Percentiles rank a stretch among this genome's conserved stretches.
Conservation (phyloP, 2,797 vertebrate genomes). For the Crenichthys baileyi region DNA sequence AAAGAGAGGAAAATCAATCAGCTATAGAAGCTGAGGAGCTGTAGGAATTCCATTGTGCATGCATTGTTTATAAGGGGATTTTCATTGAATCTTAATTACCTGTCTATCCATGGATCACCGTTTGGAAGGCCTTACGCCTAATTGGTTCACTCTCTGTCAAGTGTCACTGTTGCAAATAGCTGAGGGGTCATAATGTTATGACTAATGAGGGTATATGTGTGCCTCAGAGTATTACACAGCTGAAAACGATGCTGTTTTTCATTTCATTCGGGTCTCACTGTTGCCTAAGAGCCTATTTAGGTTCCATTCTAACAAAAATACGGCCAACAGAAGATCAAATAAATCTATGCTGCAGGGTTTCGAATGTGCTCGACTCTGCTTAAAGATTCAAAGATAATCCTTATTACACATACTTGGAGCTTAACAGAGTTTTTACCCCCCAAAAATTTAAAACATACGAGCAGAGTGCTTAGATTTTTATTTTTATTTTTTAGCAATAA, state of each 20-base stretch:
- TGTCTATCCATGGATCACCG: background rate
- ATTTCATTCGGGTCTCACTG: background rate
- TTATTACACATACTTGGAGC: conserved; percentile 3
- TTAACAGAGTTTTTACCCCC: background rate
- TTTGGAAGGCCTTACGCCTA: no score
- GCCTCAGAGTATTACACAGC: background rate
- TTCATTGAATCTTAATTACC: background rate
- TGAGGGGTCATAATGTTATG: background rate
- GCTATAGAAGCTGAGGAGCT: background rate
- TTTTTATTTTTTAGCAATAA: background rate
- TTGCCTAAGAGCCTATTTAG: background rate
- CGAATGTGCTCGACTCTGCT: conserved; percentile 2
- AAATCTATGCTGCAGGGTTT: background rate
- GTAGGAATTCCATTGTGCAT: background rate
- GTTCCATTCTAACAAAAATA: background rate
- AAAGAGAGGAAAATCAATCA: background rate
- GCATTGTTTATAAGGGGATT: background rate
- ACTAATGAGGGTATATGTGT: background rate
- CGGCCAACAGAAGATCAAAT: background rate
- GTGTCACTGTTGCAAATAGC: background rate
- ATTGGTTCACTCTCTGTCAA: no score
- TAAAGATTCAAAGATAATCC: conserved; percentile 2
- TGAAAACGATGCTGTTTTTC: background rate
- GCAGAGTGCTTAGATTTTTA: background rate
- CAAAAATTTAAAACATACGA: background rate